Evolutionary conservation across 2,888 invertebrate genomes (phyloP).

Genomic region (Halictus ligatus): DNA sequence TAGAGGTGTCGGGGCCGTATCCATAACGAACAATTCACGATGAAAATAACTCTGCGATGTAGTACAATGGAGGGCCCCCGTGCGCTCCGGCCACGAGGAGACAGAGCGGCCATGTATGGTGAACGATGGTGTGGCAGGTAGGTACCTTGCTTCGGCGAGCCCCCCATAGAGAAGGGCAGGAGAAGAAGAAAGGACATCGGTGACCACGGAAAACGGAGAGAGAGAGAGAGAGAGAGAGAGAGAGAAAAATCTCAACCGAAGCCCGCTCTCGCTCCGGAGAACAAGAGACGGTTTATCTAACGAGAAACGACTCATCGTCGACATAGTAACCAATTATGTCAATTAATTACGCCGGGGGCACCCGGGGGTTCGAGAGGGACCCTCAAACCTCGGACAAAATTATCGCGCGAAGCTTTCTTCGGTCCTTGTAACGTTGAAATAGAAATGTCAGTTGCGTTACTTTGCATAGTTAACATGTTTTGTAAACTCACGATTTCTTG

Average conservation of each 20-base stretch:
- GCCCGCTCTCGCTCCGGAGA: conserved; percentile 9
- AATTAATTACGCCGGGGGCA: conserved; percentile 69
- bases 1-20: conserved; percentile 62
- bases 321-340: conserved; percentile 76
- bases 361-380: conserved; percentile 1
- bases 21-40: conserved; percentile 68
- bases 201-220: conserved; percentile 16
- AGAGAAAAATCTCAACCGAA: neutral
- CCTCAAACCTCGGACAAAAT: neutral
- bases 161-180: conserved; percentile 62
- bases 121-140: conserved; percentile 69
- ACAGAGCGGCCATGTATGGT: conserved; percentile 71
- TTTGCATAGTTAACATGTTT: too few species aligned
- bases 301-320: conserved; percentile 71
- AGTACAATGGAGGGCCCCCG: conserved; percentile 68
- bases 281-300: conserved; percentile 61
- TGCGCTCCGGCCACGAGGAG: conserved; percentile 50
- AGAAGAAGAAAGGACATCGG: conserved; percentile 13
- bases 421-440: too few species aligned
- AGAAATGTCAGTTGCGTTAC: too few species aligned
- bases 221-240: conserved; percentile 19
- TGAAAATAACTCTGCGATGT: conserved; percentile 67
- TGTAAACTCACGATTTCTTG: too few species aligned
- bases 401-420: too few species aligned
- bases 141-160: conserved; percentile 57